Conservation (phyloP, 2,797 vertebrate species). For the Silurus lanzhouensis region DNA sequence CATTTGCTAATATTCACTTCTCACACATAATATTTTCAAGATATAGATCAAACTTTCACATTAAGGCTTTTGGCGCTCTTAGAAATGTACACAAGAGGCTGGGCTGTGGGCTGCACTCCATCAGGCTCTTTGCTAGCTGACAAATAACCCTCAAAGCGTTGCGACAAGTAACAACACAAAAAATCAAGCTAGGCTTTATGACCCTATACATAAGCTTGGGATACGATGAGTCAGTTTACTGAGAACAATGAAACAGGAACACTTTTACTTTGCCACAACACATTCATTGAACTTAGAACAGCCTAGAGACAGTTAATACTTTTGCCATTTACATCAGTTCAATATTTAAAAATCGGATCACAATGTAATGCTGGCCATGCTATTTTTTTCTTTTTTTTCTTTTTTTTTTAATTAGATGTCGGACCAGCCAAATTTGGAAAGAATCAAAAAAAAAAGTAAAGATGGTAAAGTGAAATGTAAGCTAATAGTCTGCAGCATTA, state of each 20-base stretch:
- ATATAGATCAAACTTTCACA: constrained; percentile 74
- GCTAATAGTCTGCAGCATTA: constrained; percentile 99
- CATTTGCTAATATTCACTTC: constrained; percentile 78
- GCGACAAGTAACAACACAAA: constrained; percentile 73
- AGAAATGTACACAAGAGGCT: constrained; percentile 85
- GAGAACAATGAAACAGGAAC: constrained; percentile 61
- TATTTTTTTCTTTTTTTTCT: no score
- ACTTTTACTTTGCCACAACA: constrained; percentile 68
- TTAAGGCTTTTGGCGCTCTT: constrained; percentile 96
- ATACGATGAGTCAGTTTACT: constrained; percentile 48
- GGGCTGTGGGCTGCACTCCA: constrained; percentile 73
- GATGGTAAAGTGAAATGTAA: constrained; percentile 87
- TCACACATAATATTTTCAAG: constrained; percentile 73
- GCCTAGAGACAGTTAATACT: constrained; percentile 59
- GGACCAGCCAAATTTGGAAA: constrained; percentile 67
- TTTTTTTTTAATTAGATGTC: constrained; percentile 71
- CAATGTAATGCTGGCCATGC: constrained; percentile 71
- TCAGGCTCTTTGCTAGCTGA: constrained; percentile 81
- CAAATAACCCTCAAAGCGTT: constrained; percentile 75
- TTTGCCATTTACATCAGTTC: constrained; percentile 59
- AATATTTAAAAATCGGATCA: constrained; percentile 54
- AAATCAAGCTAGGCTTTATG: constrained; percentile 58
- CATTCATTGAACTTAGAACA: constrained; percentile 62
- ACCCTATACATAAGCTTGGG: constrained; percentile 47
- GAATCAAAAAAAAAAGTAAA: constrained; percentile 65